Evolutionary conservation across 2,888 invertebrate species (phyloP).

Genomic region (Platycheirus albimanus): DNA sequence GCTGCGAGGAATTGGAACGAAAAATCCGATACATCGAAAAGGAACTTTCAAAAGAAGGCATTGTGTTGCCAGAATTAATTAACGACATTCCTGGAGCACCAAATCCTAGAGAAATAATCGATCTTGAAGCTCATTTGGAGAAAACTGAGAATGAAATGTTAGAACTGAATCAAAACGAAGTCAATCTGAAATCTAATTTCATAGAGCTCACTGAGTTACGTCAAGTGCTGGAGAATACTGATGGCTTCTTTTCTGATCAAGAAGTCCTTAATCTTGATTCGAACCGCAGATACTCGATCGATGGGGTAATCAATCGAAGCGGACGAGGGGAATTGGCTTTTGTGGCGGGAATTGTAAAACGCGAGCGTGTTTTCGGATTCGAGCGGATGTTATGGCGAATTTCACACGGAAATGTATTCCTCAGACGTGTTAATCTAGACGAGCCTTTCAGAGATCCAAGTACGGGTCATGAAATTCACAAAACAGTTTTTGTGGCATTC

Average conservation of each 20-base stretch:
- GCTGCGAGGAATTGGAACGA: slow-evolving; percentile 77
- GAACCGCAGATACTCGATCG: background rate
- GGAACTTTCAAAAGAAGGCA: slow-evolving; percentile 72
- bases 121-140: slow-evolving; percentile 55
- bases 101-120: slow-evolving; percentile 72
- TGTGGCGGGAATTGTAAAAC: slow-evolving; percentile 16
- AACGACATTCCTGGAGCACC: slow-evolving; percentile 2
- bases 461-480: slow-evolving; percentile 80
- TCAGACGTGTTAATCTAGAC: slow-evolving; percentile 95
- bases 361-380: slow-evolving; percentile 89
- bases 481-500: slow-evolving; percentile 92
- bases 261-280: slow-evolving; percentile 76
- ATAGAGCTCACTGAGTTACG: slow-evolving; percentile 75
- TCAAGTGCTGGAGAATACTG: slow-evolving; percentile 75
- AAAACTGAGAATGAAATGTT: slow-evolving; percentile 73
- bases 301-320: slow-evolving; percentile 17
- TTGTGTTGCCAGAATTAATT: slow-evolving; percentile 76
- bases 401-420: slow-evolving; percentile 96
- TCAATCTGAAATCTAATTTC: slow-evolving; percentile 67
- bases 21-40: slow-evolving; percentile 75
- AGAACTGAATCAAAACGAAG: slow-evolving; percentile 74
- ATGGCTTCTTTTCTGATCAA: slow-evolving; percentile 76
- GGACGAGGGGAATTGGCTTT: slow-evolving; percentile 25
- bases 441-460: slow-evolving; percentile 88
- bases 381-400: slow-evolving; percentile 98